These are phyloP conservation scores for Scotopteryx bipunctaria DNA, from an alignment of 2,888 invertebrate genomes.

Conservation along the genomic window DNA sequence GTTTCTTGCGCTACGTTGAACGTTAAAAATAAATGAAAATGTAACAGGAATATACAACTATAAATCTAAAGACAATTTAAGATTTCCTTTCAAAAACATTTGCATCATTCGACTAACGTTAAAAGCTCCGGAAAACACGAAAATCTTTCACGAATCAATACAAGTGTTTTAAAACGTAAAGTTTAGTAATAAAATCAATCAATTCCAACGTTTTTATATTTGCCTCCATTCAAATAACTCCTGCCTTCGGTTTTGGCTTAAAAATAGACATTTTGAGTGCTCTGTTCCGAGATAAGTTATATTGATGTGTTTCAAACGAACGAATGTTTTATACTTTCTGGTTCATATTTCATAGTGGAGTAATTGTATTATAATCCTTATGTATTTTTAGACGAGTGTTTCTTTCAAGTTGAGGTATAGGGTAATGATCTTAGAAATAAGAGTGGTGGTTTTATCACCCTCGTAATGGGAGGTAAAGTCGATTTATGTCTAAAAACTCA, in stretches of 20 bases:
- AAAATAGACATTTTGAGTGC: constrained; percentile 81
- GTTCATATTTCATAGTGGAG: constrained; percentile 50
- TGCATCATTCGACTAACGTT: constrained; percentile 35
- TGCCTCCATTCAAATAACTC: constrained; percentile 45
- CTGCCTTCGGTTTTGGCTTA: constrained; percentile 64
- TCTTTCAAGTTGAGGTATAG: constrained; percentile 30
- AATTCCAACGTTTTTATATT: constrained; percentile 74
- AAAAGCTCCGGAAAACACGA: constrained; percentile 45
- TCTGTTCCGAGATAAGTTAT: constrained; percentile 70
- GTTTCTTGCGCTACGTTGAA: too few species aligned
- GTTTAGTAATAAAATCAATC: constrained; percentile 78
- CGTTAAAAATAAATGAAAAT: background rate
- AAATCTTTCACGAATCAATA: constrained; percentile 48
- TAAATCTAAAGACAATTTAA: constrained; percentile 13
- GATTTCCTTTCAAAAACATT: constrained; percentile 27
- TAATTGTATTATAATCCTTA: constrained; percentile 55
- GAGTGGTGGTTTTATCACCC: constrained; percentile 11
- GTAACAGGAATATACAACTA: constrained; percentile 1
- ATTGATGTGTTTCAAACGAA: constrained; percentile 69
- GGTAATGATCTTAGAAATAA: constrained; percentile 23
- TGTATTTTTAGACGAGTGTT: constrained; percentile 43
- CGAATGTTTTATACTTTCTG: constrained; percentile 62
- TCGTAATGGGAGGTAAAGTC: background rate
- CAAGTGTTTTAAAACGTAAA: constrained; percentile 68
- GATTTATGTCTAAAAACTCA: constrained; percentile 5